A percentile compares a stretch with the other conserved stretches of the same genome.
These are phyloP conservation scores for Centruroides sculpturatus DNA, from an alignment of 1,140 invertebrate genomes.

Conservation along the genomic window DNA sequence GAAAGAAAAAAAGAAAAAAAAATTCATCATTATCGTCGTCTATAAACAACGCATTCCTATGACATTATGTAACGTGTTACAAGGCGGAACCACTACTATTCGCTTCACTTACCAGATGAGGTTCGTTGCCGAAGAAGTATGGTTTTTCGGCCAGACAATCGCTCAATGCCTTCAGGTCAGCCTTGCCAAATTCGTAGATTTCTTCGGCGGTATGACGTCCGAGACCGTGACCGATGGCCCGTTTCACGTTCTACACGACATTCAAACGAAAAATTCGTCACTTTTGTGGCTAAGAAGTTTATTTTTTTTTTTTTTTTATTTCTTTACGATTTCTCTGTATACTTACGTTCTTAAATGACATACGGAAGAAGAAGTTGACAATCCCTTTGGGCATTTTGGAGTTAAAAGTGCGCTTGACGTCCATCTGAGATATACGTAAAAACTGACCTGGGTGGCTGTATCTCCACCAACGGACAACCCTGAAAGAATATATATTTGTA, in stretches of 20 bases:
- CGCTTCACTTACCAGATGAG: constrained; percentile 48
- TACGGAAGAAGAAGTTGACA: constrained; percentile 77
- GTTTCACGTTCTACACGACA: constrained; percentile 51
- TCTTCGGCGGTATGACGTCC: constrained; percentile 79
- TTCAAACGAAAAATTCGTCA: constrained; percentile 1
- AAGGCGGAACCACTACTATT: no score
- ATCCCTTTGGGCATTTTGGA: constrained; percentile 72
- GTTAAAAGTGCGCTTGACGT: constrained; percentile 70
- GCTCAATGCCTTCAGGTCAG: constrained; percentile 74
- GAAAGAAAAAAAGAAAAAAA: no score
- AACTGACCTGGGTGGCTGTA: constrained; percentile 21
- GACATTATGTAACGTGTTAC: no score
- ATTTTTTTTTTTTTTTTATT: no score
- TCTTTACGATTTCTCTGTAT: background rate
- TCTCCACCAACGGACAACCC: constrained; percentile 22
- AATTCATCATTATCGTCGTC: no score
- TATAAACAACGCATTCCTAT: no score
- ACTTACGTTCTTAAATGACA: constrained; percentile 35
- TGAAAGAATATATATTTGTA: constrained; percentile 1
- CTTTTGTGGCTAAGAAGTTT: constrained; percentile 4
- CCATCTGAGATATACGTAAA: constrained; percentile 62
- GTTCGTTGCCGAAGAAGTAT: constrained; percentile 88
- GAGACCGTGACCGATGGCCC: constrained; percentile 60
- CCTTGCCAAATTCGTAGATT: constrained; percentile 73
- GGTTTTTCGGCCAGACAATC: constrained; percentile 76